Evolutionary conservation across 2,797 vertebrate species (phyloP), one percentile per base, ranked within the genome.

Genomic region (Pseudochirops corinnae): DNA sequence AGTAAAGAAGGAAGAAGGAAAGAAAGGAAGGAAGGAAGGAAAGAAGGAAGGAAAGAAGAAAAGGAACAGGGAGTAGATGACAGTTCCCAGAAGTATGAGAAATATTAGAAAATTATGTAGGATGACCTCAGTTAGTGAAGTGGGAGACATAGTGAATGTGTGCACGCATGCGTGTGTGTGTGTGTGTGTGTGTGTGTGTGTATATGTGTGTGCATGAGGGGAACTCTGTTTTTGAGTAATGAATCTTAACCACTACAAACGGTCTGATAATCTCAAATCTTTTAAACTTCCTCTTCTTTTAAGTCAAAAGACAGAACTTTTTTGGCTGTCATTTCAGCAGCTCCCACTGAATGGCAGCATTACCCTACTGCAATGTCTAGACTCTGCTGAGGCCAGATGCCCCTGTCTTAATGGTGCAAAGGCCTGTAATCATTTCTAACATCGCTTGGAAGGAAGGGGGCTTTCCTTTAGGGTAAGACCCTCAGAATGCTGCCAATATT

Each of bases 261-360:
- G 18, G 39, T 46, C 21, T 50, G 31, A 11, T 87, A 9, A 50
- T 87, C 21, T 56, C 56, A 53, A 87, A 87, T 57, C 12, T 29
- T 91, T 92, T 39, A 0, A 46, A 5, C 56, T 82, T 53, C 87
- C 11, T 92, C 33, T 74, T 67, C 56, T 28, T 53, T 74, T 0
- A 46, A 39, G 56, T 60, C 29, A 52, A 90, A 57, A 13, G 18
- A n/a, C 1, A 24, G 62, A 50, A 24, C 90, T 55, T 39, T 60
- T 53, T 2, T 12, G 24, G 56, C 0, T 98, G 98, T 90, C 91
- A 1, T 97, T 93, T 92, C 94, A 18, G 6, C 3, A 95, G 46
- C 14, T 5, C 13, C 98, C 98, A 97, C 98, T 94, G 90, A 94
- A 96, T 90, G 98, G 98, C 98, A 98, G 97, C 58, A 98, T 74